phyloP scores from a whole-genome alignment of 2,888 invertebrate species.

The Rhagonycha lutea region DNA sequence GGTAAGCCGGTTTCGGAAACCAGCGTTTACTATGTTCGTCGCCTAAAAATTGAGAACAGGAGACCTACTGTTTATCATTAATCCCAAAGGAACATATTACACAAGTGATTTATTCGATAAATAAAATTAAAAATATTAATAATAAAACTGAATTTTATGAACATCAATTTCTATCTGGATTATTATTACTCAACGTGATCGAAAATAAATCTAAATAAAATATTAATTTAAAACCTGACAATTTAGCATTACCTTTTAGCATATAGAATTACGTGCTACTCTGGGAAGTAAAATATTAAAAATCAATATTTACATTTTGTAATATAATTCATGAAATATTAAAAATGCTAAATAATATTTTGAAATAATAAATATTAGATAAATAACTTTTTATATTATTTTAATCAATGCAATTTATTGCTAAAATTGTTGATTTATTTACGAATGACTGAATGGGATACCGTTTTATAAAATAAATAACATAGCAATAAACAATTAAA shows the following conservation, averaged over 20 bases:
- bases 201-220: neutral
- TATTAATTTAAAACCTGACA: neutral
- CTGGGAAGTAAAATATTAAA: neutral
- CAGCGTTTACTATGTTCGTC: too few relatives aligned
- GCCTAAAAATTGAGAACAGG: too few relatives aligned
- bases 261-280: neutral
- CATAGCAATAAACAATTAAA: neutral
- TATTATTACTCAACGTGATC: neutral
- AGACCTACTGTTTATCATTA: too few relatives aligned
- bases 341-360: neutral
- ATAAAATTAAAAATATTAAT: too few relatives aligned
- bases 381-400: neutral
- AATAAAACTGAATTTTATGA: too few relatives aligned
- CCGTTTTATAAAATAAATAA: too few relatives aligned
- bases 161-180: neutral
- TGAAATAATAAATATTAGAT: neutral
- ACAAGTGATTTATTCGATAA: too few relatives aligned
- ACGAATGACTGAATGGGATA: neutral
- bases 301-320: neutral
- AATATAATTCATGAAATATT: neutral
- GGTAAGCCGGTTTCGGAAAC: too few relatives aligned
- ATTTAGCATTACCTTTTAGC: neutral
- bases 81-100: too few relatives aligned
- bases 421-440: neutral
- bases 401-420: neutral